Base-by-base conservation (phyloP, 2,797 vertebrate species). In the Siniperca scherzeri region DNA sequence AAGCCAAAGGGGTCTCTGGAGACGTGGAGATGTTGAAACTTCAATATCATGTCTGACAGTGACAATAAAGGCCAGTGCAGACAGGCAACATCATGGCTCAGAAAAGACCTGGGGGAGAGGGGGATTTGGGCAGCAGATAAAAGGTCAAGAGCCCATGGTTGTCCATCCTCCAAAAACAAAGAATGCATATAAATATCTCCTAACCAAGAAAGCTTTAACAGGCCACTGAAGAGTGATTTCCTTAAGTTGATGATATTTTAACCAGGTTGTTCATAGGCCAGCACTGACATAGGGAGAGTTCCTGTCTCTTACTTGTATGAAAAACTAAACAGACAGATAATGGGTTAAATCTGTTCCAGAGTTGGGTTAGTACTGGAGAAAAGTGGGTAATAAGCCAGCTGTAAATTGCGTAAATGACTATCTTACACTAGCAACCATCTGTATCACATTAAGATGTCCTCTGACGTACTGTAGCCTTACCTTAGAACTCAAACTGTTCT, bases 81-180 rank as follows among this genome's bases (percentile, higher is more conserved):
- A 98, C 97, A 97, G 97, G 97, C 97, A 98, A 98, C 97, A 97
- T 96, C 96, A 96, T 97, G 96, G 96, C 97, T 97, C 95, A 95
- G 94, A 96, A 96, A 97, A 84, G 86, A 87, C 82, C 74, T 74
- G 44, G 71, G 74, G 64, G 25, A 70, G 30, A 38, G 44, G 36
- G 46, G 48, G 40, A 16, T n/a, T 61, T 27, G 46, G 38, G 64
- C 65, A 79, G 81, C 52, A 78, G 59, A 78, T 82, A 30, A 30
- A 30, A 30, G 60, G 66, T 70, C 66, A 95, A 95, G 95, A 96
- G 95, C 95, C 85, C 81, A 87, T 67, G 82, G 82, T 80, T 77
- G 70, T 89, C 82, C 77, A 65, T 86, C 83, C 52, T 88, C 81
- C 80, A 71, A 81, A 30, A 77, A 66, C 66, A 87, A 73, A 50